Evolutionary conservation across 2,888 invertebrate genomes (phyloP), one percentile per base, ranked within the genome.

Genomic region (Lypha dubia): DNA sequence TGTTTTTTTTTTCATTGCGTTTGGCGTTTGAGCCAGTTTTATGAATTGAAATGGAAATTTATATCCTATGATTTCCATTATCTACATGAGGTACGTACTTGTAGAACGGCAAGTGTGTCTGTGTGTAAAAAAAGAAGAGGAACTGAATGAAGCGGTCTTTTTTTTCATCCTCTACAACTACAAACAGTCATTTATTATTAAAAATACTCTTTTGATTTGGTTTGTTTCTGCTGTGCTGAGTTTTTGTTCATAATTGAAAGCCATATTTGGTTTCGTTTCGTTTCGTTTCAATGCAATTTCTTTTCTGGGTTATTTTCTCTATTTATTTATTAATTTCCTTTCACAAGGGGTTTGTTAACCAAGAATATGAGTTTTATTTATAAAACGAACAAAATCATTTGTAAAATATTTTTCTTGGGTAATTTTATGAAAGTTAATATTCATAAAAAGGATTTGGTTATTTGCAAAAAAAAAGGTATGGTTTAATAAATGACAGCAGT

Each of bases 31-130:
- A 62, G 22, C 13, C 38, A 56, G 20, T 67, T 77, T 82, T 76
- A 65, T 67, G 58, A 62, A 77, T 73, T 82, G 76, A 77, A 83
- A 83, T 83, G 76, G 51, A 83, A 83, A 73, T 83, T 73, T 83
- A 73, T 77, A 77, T 75, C 79, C 41, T 71, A 67, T 60, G 77
- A 53, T 77, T 77, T 77, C 32, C 35, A 73, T 73, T 82, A 76
- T 75, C 6, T 20, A 65, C n/a, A n/a, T n/a, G n/a, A n/a, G n/a
- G n/a, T n/a, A n/a, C 22, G 65, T 56, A 56, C 32, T 22, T 56
- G 9, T 58, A 15, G 44, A 24, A 1, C 17, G 35, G 22, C 75
- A 49, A 44, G 32, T 32, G 44, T 41, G 44, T 56, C 44, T 44
- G 35, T 24, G 9, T 53, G 1, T 20, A 56, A 17, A 67, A 67